These are phyloP conservation scores for Chondrilla cf. caribensis DNA, from an alignment of 37 sponge, comb jelly and placozoan species.

Conservation along the genomic window DNA sequence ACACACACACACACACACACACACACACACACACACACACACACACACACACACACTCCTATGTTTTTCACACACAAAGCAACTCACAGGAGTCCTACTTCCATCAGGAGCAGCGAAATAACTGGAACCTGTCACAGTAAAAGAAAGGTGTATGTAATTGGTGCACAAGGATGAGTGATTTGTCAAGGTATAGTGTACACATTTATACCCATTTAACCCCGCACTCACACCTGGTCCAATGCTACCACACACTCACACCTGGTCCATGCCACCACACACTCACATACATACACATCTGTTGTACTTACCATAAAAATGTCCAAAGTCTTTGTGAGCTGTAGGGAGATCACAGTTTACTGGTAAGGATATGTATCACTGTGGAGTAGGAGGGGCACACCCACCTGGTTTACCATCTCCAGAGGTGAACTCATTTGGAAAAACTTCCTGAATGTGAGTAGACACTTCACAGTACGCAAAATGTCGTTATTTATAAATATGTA, in stretches of 20 bases:
- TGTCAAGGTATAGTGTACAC: no score
- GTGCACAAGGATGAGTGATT: no score
- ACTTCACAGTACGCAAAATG: no score
- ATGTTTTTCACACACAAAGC: neutral
- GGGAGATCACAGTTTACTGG: neutral
- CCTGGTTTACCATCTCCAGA: constrained; percentile 92
- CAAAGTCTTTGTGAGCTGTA: constrained; percentile 93
- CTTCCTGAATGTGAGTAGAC: constrained; percentile 59
- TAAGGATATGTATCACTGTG: no score
- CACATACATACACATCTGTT: no score
- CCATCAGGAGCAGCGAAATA: constrained; percentile 94
- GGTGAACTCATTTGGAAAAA: constrained; percentile 90
- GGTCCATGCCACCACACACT: no score
- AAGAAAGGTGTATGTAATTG: no score
- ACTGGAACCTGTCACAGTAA: constrained; percentile 61
- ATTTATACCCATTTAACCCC: no score
- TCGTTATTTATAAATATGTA: no score
- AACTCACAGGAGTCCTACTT: constrained; percentile 86
- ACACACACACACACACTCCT: neutral
- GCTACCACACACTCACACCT: no score
- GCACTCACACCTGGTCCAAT: no score
- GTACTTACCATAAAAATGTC: constrained; percentile 84
- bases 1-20: constrained; percentile 7
- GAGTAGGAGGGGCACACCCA: constrained; percentile 1
- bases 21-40: neutral